Base-by-base conservation (phyloP, 2,888 invertebrate genomes). In the Sepiola atlantica region DNA sequence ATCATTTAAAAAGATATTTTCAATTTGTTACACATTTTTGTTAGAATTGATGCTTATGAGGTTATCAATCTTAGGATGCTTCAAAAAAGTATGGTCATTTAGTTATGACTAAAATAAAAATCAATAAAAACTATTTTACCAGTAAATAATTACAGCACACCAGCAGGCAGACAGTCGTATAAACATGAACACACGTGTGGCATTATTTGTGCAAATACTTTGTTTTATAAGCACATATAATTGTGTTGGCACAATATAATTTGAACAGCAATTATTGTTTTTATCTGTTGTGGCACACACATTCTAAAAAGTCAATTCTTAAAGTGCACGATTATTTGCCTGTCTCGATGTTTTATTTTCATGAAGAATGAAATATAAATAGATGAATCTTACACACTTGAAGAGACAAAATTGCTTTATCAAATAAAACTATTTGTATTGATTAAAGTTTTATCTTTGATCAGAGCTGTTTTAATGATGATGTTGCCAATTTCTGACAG, bases 321-420 rank as follows among this genome's bases (percentile, higher is more conserved):
- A n/a, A 77, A 32, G 77, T 14, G 32, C 32, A 32, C n/a, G 3
- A 77, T n/a, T 77, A 3, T 77, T 16, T 61, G 6, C 28, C 61
- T 61, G 24, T 61, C 61, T 77, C 4, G n/a, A 3, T n/a, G n/a
- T 77, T 77, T 77, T 77, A 32, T 32, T 18, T 14, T n/a, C n/a
- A 77, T 77, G n/a, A 77, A 77, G 32, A 77, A 32, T 12, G 28
- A n/a, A 32, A 77, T n/a, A 21, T 1, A 57, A 20, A 57, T 21
- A 1, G n/a, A 77, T 16, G 16, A n/a, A 77, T 77, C n/a, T n/a
- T n/a, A 32, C 32, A n/a, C 16, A 16, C n/a, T 77, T 77, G 16
- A 77, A 77, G 16, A 77, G n/a, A 77, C n/a, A 77, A 77, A 77
- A 77, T 77, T n/a, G n/a, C 77, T 77, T 77, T n/a, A 77, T 77